Evolutionary conservation across 30 jellyfish, hydroid and myxozoan species (phyloP), one percentile per base, ranked within the genome.

Genomic region (Aurelia sp.): DNA sequence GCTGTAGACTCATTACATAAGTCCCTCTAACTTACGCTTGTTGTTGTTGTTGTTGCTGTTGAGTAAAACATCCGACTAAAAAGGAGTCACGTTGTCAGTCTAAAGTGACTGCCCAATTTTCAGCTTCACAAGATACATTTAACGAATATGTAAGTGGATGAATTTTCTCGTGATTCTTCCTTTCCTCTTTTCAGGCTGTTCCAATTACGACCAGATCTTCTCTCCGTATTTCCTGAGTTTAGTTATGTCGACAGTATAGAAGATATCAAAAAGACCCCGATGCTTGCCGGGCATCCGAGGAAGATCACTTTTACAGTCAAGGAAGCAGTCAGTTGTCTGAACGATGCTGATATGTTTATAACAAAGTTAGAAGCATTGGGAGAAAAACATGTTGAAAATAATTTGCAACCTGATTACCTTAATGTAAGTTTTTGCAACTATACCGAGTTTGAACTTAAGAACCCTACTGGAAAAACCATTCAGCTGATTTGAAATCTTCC

Each of bases 201-300:
- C 73, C 64, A 89, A 37, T 47, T 50, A 22, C 70, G 75, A 53
- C 97, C 97, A 21, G 97, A 79, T 35, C 75, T 89, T 68, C 22
- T 31, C 3, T 18, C 71, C 1, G 85, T 89, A 8, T 89, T 89
- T 74, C 97, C 97, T 20, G 97, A 89, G 58, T 89, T 89, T 72
- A 64, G 84, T 4, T 30, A 62, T 61, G 66, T 79, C 13, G 86
- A 80, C 1, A 27, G 47, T 53, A 13, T 89, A 3, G 92, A 89
- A 17, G 97, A 81, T 6, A 64, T 89, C 0, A 31, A 19, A 48
- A 15, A 51, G 18, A 12, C 10, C 93, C 51, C 74, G 11, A 53
- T 63, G 3, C 86, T 89, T 63, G 13, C 85, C 20, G 97, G 97
- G 31, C 97, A 89, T 47, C 97, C 97, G 4, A 69, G 53, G 63